Evolutionary conservation across 2,797 vertebrate species (phyloP).

Genomic region (Carapus acus): DNA sequence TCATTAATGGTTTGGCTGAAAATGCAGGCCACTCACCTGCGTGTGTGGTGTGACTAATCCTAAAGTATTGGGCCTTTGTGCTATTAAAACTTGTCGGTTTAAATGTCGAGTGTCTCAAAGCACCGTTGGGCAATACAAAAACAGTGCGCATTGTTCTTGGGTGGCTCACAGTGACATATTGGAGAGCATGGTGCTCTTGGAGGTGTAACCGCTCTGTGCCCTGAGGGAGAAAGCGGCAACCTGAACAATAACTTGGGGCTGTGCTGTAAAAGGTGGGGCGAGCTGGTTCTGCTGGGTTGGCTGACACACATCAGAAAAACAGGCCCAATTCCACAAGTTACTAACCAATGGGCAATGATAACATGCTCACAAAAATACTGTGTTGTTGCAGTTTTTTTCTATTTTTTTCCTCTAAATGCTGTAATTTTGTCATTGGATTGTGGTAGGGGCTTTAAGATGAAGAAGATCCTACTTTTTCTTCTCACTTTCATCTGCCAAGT

Average conservation of each 20-base stretch:
- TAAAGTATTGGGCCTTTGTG: slow-evolving; percentile 29
- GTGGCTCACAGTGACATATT: slow-evolving; percentile 26
- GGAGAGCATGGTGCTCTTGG: slow-evolving; percentile 28
- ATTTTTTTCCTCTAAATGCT: too few relatives aligned
- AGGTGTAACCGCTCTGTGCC: slow-evolving; percentile 47
- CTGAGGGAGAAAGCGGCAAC: slow-evolving; percentile 50
- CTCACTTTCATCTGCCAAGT: too few relatives aligned
- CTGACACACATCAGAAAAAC: slow-evolving; percentile 19
- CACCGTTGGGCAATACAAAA: slow-evolving; percentile 29
- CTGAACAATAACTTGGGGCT: slow-evolving; percentile 56
- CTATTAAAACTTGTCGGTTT: slow-evolving; percentile 28
- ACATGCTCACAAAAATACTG: slow-evolving; percentile 6
- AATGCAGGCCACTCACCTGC: slow-evolving; percentile 26
- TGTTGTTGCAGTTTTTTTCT: too few relatives aligned
- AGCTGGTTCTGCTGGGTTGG: slow-evolving; percentile 59
- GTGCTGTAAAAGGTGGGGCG: slow-evolving; percentile 43
- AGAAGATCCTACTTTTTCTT: too few relatives aligned
- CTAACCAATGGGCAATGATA: background rate
- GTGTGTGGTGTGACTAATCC: slow-evolving; percentile 38
- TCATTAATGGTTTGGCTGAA: slow-evolving; percentile 37
- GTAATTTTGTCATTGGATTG: too few relatives aligned
- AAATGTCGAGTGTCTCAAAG: slow-evolving; percentile 21
- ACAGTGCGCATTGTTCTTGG: slow-evolving; percentile 47
- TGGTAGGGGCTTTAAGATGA: too few relatives aligned
- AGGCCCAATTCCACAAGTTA: slow-evolving; percentile 26